phyloP scores from a whole-genome alignment of 2,113 vertebrate genomes.

The Sula dactylatra region DNA sequence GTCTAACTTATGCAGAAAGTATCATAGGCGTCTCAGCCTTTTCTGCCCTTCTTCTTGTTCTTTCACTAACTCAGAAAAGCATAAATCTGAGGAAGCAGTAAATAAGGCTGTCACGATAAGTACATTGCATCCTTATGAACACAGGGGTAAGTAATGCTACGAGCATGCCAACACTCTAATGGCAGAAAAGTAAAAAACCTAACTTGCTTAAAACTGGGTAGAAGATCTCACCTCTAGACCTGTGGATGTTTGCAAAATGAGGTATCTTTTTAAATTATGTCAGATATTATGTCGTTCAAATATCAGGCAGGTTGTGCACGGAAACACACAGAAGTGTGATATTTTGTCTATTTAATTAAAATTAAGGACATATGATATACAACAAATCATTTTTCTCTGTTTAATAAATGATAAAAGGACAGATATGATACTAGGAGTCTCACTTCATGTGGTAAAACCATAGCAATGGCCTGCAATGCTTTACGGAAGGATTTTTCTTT shows the following conservation, averaged over 20 bases:
- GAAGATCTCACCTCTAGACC: background rate
- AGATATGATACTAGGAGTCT: background rate
- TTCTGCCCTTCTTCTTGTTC: background rate
- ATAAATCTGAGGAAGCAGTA: background rate
- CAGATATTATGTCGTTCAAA: background rate
- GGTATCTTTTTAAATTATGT: background rate
- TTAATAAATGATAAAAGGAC: background rate
- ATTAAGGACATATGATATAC: background rate
- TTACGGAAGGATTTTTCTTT: background rate
- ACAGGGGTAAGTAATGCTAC: background rate
- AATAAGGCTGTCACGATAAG: background rate
- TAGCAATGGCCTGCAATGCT: background rate
- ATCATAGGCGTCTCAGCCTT: background rate
- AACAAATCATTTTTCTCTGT: background rate
- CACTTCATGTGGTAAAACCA: background rate
- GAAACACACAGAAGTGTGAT: background rate
- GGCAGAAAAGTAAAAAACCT: background rate
- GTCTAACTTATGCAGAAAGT: background rate
- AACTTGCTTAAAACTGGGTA: background rate
- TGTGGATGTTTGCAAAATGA: background rate
- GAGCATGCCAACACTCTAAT: background rate
- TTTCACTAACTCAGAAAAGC: background rate
- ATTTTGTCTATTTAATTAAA: background rate
- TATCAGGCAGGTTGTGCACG: rapidly evolving
- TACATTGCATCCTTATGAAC: background rate